Conservation (phyloP, 1,140 invertebrate species). For the Diorhabda sublineata region DNA sequence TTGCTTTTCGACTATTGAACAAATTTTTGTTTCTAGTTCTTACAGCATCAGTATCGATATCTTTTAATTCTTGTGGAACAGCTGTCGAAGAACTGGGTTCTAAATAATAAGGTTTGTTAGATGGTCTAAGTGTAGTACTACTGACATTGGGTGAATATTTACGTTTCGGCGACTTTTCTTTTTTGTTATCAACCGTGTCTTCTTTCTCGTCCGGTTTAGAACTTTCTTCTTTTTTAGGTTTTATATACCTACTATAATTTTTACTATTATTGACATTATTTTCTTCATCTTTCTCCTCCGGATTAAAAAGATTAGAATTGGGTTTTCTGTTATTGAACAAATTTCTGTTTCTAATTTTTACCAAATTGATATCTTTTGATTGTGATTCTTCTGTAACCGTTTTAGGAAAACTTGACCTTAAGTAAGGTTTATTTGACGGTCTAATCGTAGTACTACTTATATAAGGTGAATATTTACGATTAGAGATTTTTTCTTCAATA, state of each 20-base stretch:
- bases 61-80: constrained; percentile 24
- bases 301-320: constrained; percentile 34
- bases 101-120: not conserved
- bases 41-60: constrained; percentile 33
- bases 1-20: constrained; percentile 47
- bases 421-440: not conserved
- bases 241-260: too few species aligned
- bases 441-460: not conserved
- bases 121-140: not conserved
- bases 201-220: constrained; percentile 6
- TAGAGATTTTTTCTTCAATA: not conserved
- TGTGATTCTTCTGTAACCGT: constrained; percentile 23
- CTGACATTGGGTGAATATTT: not conserved
- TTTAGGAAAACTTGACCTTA: constrained; percentile 14
- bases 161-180: not conserved
- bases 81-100: constrained; percentile 17
- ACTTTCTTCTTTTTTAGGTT: too few species aligned
- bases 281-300: too few species aligned
- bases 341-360: constrained; percentile 49
- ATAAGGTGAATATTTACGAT: not conserved
- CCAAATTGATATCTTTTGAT: constrained; percentile 29
- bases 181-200: not conserved
- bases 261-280: too few species aligned
- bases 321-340: constrained; percentile 48
- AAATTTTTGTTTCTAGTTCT: constrained; percentile 50